Base-by-base conservation (phyloP, 2,797 vertebrate species). In the Sternarchorhynchus goeldii region DNA sequence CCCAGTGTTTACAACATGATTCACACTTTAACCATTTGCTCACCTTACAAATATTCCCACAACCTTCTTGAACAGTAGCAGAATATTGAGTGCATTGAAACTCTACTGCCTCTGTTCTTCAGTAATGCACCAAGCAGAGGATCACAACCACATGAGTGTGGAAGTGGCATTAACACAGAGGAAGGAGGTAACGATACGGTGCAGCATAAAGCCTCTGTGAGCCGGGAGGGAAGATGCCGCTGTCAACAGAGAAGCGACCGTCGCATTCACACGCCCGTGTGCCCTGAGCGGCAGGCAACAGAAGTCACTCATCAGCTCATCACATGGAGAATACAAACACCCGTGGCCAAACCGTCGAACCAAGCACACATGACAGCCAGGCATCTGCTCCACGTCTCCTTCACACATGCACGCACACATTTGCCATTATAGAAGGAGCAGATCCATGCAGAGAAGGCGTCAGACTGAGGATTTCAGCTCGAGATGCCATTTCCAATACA, bases 251-350 rank as follows among this genome's bases (percentile, higher is more conserved):
- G 55, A 66, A 17, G 7, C 31, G 65, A 56, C 79, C 69, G 62
- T 77, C 76, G 76, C 74, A 81, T 76, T 83, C 60, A 83, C 68
- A 60, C 73, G 73, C 58, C 64, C 63, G 31, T 79, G 57, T 73
- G 63, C 57, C 75, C 53, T 56, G 63, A 75, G 39, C 66, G 75
- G 59, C 62, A 72, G 63, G 25, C 45, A 50, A 10, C 21, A 29
- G 64, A 66, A 80, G 65, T 29, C 73, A 31, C 81, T 72, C 56
- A 45, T 76, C 53, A 31, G 41, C 59, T 64, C 66, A 72, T 79
- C 77, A 63, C 45, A 57, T 14, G 56, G 77, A 21, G 76, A 79
- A 76, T 68, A 29, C 60, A 68, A 76, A 76, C 59, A 78, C 73
- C 72, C 17, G 3, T 29, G 29, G 81, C 73, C 63, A 82, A 73